A percentile compares a stretch with the other conserved stretches of the same genome.
Evolutionary conservation across 2,888 invertebrate genomes (phyloP).

Genomic region (Coecobrya sp.): DNA sequence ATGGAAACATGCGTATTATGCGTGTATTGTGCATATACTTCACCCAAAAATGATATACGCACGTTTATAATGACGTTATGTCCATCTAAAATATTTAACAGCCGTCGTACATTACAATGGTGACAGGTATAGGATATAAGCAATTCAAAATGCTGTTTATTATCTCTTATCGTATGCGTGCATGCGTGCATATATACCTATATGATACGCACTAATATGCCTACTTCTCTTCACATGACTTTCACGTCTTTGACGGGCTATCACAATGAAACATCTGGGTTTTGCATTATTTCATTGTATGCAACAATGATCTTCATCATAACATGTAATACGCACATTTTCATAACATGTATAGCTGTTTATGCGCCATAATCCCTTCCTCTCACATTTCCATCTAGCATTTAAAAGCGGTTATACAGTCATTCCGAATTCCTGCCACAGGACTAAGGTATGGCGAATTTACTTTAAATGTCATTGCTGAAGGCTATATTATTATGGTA

Average conservation of each 20-base stretch:
- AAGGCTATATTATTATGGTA: conserved; percentile 19
- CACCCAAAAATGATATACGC: conserved; percentile 3
- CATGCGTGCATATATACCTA: not conserved
- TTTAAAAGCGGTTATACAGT: conserved; percentile 22
- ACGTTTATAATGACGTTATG: not conserved
- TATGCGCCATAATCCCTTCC: not conserved
- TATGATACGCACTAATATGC: not conserved
- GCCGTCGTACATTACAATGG: conserved; percentile 40
- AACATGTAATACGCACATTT: not conserved
- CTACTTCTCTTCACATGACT: conserved; percentile 34
- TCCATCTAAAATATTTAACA: conserved; percentile 19
- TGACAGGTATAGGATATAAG: conserved; percentile 51
- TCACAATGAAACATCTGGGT: conserved; percentile 61
- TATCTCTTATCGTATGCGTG: conserved; percentile 2
- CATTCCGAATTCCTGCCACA: conserved; percentile 21
- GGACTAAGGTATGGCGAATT: conserved; percentile 33
- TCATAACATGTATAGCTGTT: not conserved
- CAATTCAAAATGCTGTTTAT: not conserved
- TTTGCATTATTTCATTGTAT: conserved; percentile 43
- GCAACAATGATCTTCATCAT: conserved; percentile 26
- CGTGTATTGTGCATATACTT: conserved; percentile 23
- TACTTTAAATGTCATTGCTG: conserved; percentile 65
- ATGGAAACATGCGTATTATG: conserved; percentile 6
- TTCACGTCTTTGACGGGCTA: conserved; percentile 41
- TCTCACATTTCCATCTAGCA: not conserved